These are phyloP conservation scores for Morpho deidamia DNA, from an alignment of 2,888 invertebrate genomes.

Conservation along the genomic window DNA sequence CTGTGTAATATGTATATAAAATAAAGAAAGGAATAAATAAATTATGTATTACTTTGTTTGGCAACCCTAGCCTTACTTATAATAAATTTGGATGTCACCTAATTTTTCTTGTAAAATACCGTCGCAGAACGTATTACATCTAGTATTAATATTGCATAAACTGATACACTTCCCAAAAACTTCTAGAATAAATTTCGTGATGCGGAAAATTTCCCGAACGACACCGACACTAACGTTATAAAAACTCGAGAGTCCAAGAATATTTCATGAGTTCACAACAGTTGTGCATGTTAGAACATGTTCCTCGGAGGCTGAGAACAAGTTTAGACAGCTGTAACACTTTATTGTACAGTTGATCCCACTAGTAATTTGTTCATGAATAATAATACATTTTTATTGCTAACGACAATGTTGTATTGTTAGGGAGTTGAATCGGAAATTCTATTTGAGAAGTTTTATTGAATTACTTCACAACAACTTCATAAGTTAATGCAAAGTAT, in stretches of 20 bases:
- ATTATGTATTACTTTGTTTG: too few species aligned
- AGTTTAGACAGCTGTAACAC: constrained; percentile 24
- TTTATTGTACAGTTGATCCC: constrained; percentile 24
- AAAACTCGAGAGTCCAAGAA: constrained; percentile 11
- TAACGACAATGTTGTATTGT: constrained; percentile 4
- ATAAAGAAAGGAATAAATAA: too few species aligned
- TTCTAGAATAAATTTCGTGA: constrained; percentile 5
- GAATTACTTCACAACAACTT: background rate
- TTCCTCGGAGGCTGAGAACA: constrained; percentile 13
- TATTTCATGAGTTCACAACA: constrained; percentile 17
- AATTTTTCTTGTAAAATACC: background rate
- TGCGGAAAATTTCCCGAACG: constrained; percentile 7
- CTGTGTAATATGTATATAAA: too few species aligned
- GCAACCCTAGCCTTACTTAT: too few species aligned
- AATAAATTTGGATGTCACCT: too few species aligned
- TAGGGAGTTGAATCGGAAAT: background rate
- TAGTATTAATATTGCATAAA: background rate
- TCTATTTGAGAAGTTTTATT: background rate
- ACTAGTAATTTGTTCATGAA: constrained; percentile 25
- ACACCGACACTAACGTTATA: constrained; percentile 7
- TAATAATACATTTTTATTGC: constrained; percentile 24
- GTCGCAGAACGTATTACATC: background rate
- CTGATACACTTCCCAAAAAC: constrained; percentile 3
- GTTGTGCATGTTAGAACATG: constrained; percentile 16
- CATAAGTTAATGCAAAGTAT: too few species aligned